Evolutionary conservation across 2,888 invertebrate species (phyloP).

Genomic region (Muschampia plurimacula): DNA sequence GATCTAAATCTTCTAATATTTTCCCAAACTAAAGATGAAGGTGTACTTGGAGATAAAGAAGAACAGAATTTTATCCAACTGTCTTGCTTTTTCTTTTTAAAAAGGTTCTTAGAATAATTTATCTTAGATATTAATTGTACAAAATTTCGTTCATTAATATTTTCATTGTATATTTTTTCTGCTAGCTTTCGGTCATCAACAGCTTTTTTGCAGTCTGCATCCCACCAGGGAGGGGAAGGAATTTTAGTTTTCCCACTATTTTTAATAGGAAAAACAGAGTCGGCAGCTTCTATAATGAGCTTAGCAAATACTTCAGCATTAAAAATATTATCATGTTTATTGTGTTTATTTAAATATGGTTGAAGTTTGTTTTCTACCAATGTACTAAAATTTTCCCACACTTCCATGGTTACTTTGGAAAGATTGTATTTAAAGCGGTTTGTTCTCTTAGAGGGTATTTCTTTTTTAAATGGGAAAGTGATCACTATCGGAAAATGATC

Average conservation of each 20-base stretch:
- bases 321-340: too few relatives aligned
- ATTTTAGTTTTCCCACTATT: not conserved
- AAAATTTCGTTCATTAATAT: not conserved
- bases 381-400: not conserved
- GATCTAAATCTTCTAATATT: not conserved
- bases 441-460: not conserved
- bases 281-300: not conserved
- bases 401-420: not conserved
- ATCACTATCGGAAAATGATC: not conserved
- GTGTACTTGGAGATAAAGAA: not conserved
- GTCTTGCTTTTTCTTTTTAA: not conserved
- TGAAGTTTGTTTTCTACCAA: not conserved
- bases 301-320: too few relatives aligned
- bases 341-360: not conserved
- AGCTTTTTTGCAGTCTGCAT: not conserved
- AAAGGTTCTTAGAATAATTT: not conserved
- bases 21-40: not conserved
- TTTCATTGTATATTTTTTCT: not conserved
- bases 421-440: not conserved
- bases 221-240: not conserved
- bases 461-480: not conserved
- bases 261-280: not conserved
- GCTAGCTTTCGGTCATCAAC: not conserved
- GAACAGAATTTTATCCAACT: not conserved
- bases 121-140: not conserved